phyloP scores from a whole-genome alignment of 2,888 invertebrate genomes.

The Epirrita christyi region DNA sequence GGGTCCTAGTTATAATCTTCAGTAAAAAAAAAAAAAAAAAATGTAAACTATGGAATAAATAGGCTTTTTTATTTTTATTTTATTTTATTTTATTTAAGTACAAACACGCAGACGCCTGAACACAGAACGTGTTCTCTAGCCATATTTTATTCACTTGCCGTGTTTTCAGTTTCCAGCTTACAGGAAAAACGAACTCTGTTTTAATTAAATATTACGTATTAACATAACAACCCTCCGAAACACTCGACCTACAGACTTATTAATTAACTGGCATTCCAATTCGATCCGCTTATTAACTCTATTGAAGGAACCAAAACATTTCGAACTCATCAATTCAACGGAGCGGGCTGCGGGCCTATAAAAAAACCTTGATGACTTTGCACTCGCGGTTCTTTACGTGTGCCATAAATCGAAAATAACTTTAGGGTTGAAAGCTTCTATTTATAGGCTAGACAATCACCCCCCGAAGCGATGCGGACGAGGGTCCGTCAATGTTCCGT shows the following conservation, averaged over 20 bases:
- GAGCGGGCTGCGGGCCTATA: conserved; percentile 14
- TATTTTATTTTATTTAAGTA: no score
- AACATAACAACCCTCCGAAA: conserved; percentile 39
- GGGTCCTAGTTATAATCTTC: no score
- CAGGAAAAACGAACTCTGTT: conserved; percentile 12
- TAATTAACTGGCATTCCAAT: conserved; percentile 45
- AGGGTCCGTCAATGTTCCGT: conserved; percentile 34
- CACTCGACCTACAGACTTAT: conserved; percentile 42
- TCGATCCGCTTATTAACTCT: conserved; percentile 21
- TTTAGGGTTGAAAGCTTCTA: conserved; percentile 58
- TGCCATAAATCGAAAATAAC: conserved; percentile 54
- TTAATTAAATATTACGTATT: conserved; percentile 50
- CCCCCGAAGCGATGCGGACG: conserved; percentile 43
- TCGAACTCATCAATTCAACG: conserved; percentile 7
- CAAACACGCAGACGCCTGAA: neutral
- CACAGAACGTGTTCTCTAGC: conserved; percentile 1
- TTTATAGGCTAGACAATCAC: conserved; percentile 52
- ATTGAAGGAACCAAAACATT: conserved; percentile 18
- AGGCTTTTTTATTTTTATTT: no score
- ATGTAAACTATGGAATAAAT: no score
- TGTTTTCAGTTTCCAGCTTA: conserved; percentile 18
- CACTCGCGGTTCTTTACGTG: conserved; percentile 42
- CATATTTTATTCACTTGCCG: conserved; percentile 2
- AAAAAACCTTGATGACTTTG: conserved; percentile 38
- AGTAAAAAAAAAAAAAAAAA: no score